Base-by-base conservation (phyloP, 2,113 vertebrate species). In the Siphamia tubifer region DNA sequence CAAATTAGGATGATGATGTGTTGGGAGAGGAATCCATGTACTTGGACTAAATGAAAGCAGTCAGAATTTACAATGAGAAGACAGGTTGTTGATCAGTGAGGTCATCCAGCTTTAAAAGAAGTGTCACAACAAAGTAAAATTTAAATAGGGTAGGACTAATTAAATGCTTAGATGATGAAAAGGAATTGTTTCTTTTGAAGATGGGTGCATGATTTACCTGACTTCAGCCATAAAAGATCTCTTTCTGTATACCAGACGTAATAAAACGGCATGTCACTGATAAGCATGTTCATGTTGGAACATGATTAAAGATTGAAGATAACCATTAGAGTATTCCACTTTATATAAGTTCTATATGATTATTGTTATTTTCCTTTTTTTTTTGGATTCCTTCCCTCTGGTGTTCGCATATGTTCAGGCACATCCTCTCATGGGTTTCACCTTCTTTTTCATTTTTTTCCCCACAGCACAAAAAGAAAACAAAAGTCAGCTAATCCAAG, bases 391-490 rank as follows among this genome's bases (percentile, higher is more conserved):
- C 6, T n/a, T 23, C 13, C 7, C 13, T 19, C 5, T 48, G 5
- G 32, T 21, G 35, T 3, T 40, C 8, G 24, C 15, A 39, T 39
- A n/a, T 55, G 17, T 17, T 15, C 28, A 30, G 20, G 56, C 40
- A 71, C 52, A 31, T 51, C 34, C 44, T 53, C 68, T 66, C 31
- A 48, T 34, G 24, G 40, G 39, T 51, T 35, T 61, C 65, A 82
- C 49, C 54, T 63, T 52, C 60, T 23, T 54, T 82, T 42, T 87
- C 48, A 47, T 81, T 31, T 84, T 82, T 79, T 77, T n/a, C n/a
- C n/a, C 73, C 68, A 79, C 85, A 92, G 92, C 84, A 87, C 78
- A 49, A 87, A 87, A 78, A 89, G 69, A 83, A 82, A 82, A 75
- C 65, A 69, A 31, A 84, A 81, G 44, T 76, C 84, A 48, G 19